phyloP scores from a whole-genome alignment of 2,113 vertebrate genomes.

The cattle (Bos taurus) region ARS-UCD2.0 NC_037346.1:42768501-42769000 shows the following conservation, averaged over 20 bases:
- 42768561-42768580: neutral
- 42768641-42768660: neutral
- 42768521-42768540: neutral
- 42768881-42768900: neutral
- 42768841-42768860: neutral
- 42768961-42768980: constrained; percentile 84
- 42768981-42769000: constrained; percentile 95
- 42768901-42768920: neutral
- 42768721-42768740: neutral
- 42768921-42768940: constrained; percentile 10
- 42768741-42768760: neutral
- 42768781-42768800: neutral
- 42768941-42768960: neutral
- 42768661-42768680: neutral
- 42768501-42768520: neutral
- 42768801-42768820: neutral
- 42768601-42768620: neutral
- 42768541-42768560: neutral
- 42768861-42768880: neutral
- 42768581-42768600: neutral
- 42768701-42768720: neutral
- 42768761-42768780: neutral
- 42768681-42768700: neutral
- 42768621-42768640: neutral
- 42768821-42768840: neutral